Evolutionary conservation across 1,140 invertebrate genomes (phyloP).

Genomic region (Tenebrio molitor): DNA sequence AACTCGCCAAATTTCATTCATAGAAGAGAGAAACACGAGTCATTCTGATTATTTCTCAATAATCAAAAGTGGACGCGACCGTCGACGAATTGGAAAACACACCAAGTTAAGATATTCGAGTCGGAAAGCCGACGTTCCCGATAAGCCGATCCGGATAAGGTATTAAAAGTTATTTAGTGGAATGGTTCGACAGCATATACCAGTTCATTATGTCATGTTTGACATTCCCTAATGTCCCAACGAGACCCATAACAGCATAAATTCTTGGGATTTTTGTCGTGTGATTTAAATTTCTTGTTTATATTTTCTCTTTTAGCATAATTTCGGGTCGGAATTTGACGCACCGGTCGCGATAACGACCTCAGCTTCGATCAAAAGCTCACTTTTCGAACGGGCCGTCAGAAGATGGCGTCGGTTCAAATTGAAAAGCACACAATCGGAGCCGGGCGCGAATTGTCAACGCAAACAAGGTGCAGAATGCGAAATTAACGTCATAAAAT

Average conservation of each 20-base stretch:
- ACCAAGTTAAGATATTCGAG: slow-evolving; percentile 8
- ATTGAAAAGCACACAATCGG: neutral
- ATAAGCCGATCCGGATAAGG: slow-evolving; percentile 8
- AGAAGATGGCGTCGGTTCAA: neutral
- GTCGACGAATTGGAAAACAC: neutral
- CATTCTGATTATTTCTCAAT: too few relatives aligned
- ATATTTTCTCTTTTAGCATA: slow-evolving; percentile 3
- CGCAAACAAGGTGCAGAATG: neutral
- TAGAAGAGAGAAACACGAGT: too few relatives aligned
- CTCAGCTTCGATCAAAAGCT: neutral
- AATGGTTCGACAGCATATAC: slow-evolving; percentile 28
- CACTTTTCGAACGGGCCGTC: too few relatives aligned
- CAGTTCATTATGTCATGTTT: slow-evolving; percentile 40
- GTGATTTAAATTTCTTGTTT: slow-evolving; percentile 9
- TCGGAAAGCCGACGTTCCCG: neutral
- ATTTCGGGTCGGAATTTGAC: neutral
- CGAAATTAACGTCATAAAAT: slow-evolving; percentile 1
- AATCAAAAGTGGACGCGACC: too few relatives aligned
- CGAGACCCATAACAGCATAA: slow-evolving; percentile 13
- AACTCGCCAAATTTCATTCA: slow-evolving; percentile 22
- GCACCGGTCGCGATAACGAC: neutral
- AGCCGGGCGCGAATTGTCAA: neutral
- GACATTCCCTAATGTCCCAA: slow-evolving; percentile 32
- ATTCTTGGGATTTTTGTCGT: slow-evolving; percentile 27
- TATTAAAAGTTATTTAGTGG: slow-evolving; percentile 36